Conservation (phyloP, 2,888 invertebrate genomes). For the Hypselothyrea guttata region DNA sequence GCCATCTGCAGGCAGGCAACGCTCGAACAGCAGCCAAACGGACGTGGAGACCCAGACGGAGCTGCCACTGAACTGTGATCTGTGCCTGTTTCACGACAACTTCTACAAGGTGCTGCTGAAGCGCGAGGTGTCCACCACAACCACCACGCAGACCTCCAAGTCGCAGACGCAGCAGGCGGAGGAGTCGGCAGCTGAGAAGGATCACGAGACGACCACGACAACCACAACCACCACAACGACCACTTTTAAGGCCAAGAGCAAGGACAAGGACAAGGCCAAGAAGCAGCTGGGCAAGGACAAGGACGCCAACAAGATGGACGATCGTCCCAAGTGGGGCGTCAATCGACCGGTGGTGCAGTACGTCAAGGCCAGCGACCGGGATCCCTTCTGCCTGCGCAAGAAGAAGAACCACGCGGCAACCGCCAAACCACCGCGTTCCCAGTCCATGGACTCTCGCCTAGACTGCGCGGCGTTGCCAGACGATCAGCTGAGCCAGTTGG, state of each 20-base stretch:
- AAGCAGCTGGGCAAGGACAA: conserved; percentile 57
- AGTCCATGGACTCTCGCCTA: conserved; percentile 79
- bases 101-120: conserved; percentile 81
- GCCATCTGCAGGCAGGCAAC: conserved; percentile 2
- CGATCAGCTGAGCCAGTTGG: conserved; percentile 34
- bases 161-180: conserved; percentile 68
- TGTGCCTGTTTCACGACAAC: conserved; percentile 81
- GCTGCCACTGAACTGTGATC: conserved; percentile 79
- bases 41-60: conserved; percentile 82
- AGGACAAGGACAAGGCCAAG: conserved; percentile 74
- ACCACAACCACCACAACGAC: conserved; percentile 82
- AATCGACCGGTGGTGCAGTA: conserved; percentile 91
- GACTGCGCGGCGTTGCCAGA: conserved; percentile 55
- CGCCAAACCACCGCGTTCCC: conserved; percentile 84
- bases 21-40: conserved; percentile 28
- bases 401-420: conserved; percentile 83
- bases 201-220: conserved; percentile 80
- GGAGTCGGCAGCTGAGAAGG: conserved; percentile 71
- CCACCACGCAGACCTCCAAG: conserved; percentile 81
- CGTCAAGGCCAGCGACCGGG: conserved; percentile 94
- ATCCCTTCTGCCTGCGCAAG: conserved; percentile 88
- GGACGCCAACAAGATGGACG: conserved; percentile 83
- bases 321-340: conserved; percentile 89
- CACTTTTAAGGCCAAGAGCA: conserved; percentile 78
- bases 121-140: conserved; percentile 81